Percentiles rank a stretch among this genome's conserved stretches.
These are phyloP conservation scores for Aquatica leii DNA, from an alignment of 2,888 invertebrate genomes.

Conservation along the genomic window DNA sequence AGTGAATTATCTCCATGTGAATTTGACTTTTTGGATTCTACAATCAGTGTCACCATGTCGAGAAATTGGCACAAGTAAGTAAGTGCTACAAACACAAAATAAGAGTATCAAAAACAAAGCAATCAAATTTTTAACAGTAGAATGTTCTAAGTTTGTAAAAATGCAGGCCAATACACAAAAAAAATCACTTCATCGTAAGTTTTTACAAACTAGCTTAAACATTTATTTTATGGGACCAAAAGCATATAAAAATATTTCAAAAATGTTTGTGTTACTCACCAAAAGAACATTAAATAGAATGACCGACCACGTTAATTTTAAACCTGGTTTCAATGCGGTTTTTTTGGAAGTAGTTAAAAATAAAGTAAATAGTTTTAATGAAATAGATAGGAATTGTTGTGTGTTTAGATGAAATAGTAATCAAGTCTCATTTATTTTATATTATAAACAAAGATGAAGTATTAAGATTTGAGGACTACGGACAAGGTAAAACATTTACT, in stretches of 20 bases:
- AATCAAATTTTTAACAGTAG: too few relatives aligned
- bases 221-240: not conserved
- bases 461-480: not conserved
- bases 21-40: too few relatives aligned
- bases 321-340: not conserved
- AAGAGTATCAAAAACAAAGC: too few relatives aligned
- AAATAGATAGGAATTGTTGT: not conserved
- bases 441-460: not conserved
- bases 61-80: too few relatives aligned
- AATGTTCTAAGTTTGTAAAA: too few relatives aligned
- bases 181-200: too few relatives aligned
- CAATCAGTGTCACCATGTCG: too few relatives aligned
- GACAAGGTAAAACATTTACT: not conserved
- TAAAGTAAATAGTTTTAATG: not conserved
- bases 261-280: too few relatives aligned
- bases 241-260: not conserved
- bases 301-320: not conserved
- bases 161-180: too few relatives aligned
- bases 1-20: too few relatives aligned
- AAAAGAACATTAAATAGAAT: not conserved
- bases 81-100: too few relatives aligned
- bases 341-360: not conserved
- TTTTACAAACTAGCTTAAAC: too few relatives aligned
- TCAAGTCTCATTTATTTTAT: constrained; percentile 3
- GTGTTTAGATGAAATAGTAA: not conserved